These are phyloP conservation scores for Magallana gigas DNA, from an alignment of 1,140 invertebrate species.

Conservation along the genomic window DNA sequence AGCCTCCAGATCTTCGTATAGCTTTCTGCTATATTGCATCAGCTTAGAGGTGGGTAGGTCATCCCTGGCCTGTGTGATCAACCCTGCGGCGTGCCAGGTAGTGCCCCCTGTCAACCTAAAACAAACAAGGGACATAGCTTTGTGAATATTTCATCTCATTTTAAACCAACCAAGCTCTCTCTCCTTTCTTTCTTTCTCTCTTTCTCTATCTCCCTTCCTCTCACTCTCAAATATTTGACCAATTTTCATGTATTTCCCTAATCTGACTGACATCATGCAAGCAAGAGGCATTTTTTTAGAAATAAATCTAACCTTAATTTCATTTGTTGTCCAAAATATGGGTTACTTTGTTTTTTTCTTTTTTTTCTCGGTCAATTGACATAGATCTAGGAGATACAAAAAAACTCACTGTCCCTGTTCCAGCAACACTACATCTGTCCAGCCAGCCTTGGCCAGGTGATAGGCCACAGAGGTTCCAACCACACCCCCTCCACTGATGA, in stretches of 20 bases:
- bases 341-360: too few species aligned
- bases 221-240: too few species aligned
- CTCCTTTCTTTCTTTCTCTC: too few species aligned
- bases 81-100: conserved; percentile 91
- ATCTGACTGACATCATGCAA: too few species aligned
- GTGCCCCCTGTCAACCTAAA: conserved; percentile 89
- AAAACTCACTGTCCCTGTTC: conserved; percentile 86
- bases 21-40: conserved; percentile 89
- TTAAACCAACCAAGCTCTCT: too few species aligned
- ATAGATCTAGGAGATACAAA: background rate
- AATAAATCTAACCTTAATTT: too few species aligned
- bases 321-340: too few species aligned
- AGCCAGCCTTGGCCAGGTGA: conserved; percentile 91
- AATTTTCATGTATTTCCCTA: too few species aligned
- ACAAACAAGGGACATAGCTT: background rate
- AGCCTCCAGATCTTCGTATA: conserved; percentile 90
- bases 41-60: conserved; percentile 89
- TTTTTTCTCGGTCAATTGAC: too few species aligned
- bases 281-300: too few species aligned
- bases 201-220: too few species aligned
- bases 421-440: conserved; percentile 90
- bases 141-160: too few species aligned
- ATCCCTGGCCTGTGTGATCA: conserved; percentile 92
- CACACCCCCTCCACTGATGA: conserved; percentile 96
- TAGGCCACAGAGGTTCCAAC: conserved; percentile 97